Conservation (phyloP, 2,888 invertebrate genomes). For the Nudaria mundana region DNA sequence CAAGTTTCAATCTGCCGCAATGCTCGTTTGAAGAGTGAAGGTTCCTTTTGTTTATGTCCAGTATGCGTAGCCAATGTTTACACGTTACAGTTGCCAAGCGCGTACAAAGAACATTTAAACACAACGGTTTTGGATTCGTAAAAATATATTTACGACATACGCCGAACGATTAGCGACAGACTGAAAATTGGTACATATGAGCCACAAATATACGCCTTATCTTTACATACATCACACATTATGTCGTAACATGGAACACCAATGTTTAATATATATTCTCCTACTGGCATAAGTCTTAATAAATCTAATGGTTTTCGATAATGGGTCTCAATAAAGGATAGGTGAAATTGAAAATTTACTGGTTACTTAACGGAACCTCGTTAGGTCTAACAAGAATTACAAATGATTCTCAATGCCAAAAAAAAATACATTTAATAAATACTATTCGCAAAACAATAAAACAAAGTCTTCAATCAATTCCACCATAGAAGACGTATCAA, state of each 20-base stretch:
- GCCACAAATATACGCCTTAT: conserved; percentile 28
- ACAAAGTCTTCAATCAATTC: no score
- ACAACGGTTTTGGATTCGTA: conserved; percentile 14
- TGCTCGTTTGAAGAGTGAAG: no score
- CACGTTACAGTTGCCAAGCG: conserved; percentile 5
- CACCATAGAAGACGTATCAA: no score
- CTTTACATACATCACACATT: conserved; percentile 41
- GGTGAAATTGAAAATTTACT: no score
- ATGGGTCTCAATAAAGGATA: no score
- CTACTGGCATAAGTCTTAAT: conserved; percentile 32
- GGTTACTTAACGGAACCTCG: no score
- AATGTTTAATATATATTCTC: conserved; percentile 38
- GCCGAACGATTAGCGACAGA: conserved; percentile 17
- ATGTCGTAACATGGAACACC: conserved; percentile 43
- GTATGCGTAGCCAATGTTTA: conserved; percentile 9
- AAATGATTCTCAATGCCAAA: no score
- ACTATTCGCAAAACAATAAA: no score
- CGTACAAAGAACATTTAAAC: conserved; percentile 4
- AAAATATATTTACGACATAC: conserved; percentile 20
- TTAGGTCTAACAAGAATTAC: no score
- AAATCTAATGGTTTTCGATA: no score
- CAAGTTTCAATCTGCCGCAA: conserved; percentile 24
- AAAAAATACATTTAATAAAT: no score
- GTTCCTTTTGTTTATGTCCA: conserved; percentile 17
- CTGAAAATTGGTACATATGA: conserved; percentile 33